Base-by-base conservation (phyloP, 2,888 invertebrate genomes). In the Eristalinus sepulchralis region DNA sequence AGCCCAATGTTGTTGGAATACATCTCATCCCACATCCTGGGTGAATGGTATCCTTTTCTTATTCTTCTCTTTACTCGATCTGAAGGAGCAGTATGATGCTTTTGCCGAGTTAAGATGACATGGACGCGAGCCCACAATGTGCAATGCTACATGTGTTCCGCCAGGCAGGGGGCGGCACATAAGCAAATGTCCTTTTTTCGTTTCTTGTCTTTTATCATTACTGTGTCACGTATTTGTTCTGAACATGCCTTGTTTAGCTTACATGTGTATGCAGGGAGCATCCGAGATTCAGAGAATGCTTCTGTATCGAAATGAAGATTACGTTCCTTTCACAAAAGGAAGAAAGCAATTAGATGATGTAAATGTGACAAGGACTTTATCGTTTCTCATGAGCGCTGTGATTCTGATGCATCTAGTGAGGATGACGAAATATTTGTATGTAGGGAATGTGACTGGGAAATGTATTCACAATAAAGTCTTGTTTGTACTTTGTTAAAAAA, bases 11-110 rank as follows among this genome's bases (percentile, higher is more conserved):
- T 33, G 10, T 13, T 20, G 24, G 27, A 27, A 27, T 2, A 27
- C 9, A 31, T 33, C 27, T 55, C 75, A 60, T n/a, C 66, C 73
- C 73, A 64, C 63, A 64, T 64, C 53, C 24, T 73, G 55, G 55
- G 55, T 11, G 13, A 57, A 13, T 22, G 13, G 57, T 24, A 57
- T 27, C 57, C 22, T 27, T 57, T 57, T 13, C n/a, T n/a, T n/a
- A n/a, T 24, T 57, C 57, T 13, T 22, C 24, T 24, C 55, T 55
- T 17, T 20, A 55, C 20, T n/a, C n/a, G 55, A 22, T 8, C 6
- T 53, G 20, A 53, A 53, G 53, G 20, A 55, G 55, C 20, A 22
- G 4, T 20, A 4, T 11, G 57, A 22, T 57, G 47, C n/a, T 17
- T 17, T 17, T 6, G n/a, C 9, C 17, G 9, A 47, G 47, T 47